Percentiles rank a stretch among this genome's conserved stretches.
phyloP scores from a whole-genome alignment of 2,888 invertebrate species.

The Hemistola chrysoprasaria region DNA sequence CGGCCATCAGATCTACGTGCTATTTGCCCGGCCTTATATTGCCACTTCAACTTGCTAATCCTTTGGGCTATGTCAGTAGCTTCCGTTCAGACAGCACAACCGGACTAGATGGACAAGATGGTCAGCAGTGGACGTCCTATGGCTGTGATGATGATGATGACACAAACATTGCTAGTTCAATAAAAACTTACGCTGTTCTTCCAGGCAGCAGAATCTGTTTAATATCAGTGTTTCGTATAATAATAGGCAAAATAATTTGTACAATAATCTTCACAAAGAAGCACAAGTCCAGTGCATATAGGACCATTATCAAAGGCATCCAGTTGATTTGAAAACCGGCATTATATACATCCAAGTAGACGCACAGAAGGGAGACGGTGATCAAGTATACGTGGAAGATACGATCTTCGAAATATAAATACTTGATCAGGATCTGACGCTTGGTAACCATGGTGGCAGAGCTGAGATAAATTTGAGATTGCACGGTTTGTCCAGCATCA shows the following conservation, averaged over 20 bases:
- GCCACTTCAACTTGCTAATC: too few relatives aligned
- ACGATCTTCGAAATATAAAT: conserved; percentile 42
- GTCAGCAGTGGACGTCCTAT: too few relatives aligned
- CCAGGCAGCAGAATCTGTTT: conserved; percentile 34
- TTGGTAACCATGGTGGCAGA: conserved; percentile 16
- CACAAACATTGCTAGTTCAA: too few relatives aligned
- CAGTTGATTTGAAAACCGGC: conserved; percentile 60
- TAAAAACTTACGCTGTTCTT: conserved; percentile 42
- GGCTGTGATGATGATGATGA: too few relatives aligned
- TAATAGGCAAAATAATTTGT: conserved; percentile 32
- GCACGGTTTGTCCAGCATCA: conserved; percentile 18
- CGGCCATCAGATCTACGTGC: too few relatives aligned
- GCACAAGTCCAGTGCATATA: conserved; percentile 54
- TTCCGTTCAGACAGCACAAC: too few relatives aligned
- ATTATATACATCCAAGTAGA: conserved; percentile 58
- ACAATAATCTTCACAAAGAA: conserved; percentile 50
- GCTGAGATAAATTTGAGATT: conserved; percentile 21
- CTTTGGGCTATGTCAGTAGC: too few relatives aligned
- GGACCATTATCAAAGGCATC: conserved; percentile 32
- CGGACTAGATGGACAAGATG: too few relatives aligned
- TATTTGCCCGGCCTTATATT: too few relatives aligned
- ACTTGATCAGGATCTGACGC: conserved; percentile 32
- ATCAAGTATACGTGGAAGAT: conserved; percentile 50
- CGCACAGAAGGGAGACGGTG: conserved; percentile 45
- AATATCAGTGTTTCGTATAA: conserved; percentile 31